Evolutionary conservation across 2,113 vertebrate species (phyloP).

Genomic region (Psephotus haematonotus): DNA sequence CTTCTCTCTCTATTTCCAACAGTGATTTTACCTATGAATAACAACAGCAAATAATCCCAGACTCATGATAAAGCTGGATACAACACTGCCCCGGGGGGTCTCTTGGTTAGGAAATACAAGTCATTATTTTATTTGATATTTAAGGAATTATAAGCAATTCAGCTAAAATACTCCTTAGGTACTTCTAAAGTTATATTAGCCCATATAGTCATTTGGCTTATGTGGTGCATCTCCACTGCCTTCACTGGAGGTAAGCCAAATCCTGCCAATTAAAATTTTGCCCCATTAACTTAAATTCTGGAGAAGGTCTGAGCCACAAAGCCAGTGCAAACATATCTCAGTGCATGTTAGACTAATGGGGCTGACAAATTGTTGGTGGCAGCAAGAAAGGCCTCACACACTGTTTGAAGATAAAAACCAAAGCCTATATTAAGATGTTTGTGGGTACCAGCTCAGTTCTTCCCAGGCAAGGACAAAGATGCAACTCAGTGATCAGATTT

Average conservation of each 20-base stretch:
- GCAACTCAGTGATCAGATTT: constrained; percentile 22
- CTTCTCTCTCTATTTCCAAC: background rate
- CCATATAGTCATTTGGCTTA: background rate
- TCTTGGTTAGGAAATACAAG: background rate
- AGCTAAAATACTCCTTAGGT: background rate
- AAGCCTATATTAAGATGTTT: constrained; percentile 47
- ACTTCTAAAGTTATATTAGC: background rate
- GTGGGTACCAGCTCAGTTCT: constrained; percentile 56
- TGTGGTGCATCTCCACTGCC: background rate
- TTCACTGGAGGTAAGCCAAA: background rate
- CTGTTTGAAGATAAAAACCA: constrained; percentile 31
- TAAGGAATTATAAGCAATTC: background rate
- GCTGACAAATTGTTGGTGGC: background rate
- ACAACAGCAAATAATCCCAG: background rate
- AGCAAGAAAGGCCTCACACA: constrained; percentile 33
- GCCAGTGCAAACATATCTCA: constrained; percentile 55
- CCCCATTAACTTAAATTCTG: background rate
- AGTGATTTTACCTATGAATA: background rate
- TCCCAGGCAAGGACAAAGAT: constrained; percentile 27
- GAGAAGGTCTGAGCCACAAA: background rate
- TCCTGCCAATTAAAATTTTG: background rate
- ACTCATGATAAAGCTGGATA: background rate
- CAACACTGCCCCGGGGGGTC: background rate
- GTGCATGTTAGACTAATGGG: background rate
- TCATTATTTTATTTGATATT: background rate